Evolutionary conservation across 2,888 invertebrate species (phyloP).

Genomic region (Zygogramma bicolorata): DNA sequence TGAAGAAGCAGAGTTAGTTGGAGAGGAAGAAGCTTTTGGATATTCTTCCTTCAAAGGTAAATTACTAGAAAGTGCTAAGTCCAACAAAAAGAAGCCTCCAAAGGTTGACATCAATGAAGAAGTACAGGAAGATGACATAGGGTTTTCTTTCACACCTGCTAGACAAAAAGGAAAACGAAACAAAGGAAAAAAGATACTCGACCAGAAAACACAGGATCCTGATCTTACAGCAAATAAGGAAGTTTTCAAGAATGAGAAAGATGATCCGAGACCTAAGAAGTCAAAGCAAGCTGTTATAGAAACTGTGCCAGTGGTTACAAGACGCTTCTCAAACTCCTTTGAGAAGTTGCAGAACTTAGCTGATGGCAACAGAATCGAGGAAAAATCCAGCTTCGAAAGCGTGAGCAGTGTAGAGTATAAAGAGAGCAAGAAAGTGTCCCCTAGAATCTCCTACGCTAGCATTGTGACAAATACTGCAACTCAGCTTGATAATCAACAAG

Average conservation of each 20-base stretch:
- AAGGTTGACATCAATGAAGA: slow-evolving; percentile 28
- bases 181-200: slow-evolving; percentile 34
- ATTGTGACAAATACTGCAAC: slow-evolving; percentile 45
- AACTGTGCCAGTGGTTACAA: slow-evolving; percentile 6
- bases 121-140: slow-evolving; percentile 31
- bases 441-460: slow-evolving; percentile 53
- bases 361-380: slow-evolving; percentile 3
- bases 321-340: neutral
- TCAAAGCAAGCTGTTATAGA: slow-evolving; percentile 14
- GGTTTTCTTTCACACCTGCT: slow-evolving; percentile 51
- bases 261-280: slow-evolving; percentile 39
- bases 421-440: slow-evolving; percentile 54
- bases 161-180: slow-evolving; percentile 48
- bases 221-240: neutral
- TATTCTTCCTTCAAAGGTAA: slow-evolving; percentile 42
- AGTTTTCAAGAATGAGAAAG: slow-evolving; percentile 33
- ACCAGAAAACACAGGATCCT: slow-evolving; percentile 21
- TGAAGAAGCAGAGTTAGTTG: slow-evolving; percentile 13
- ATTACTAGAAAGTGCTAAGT: slow-evolving; percentile 10
- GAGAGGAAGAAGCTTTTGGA: slow-evolving; percentile 37
- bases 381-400: slow-evolving; percentile 22
- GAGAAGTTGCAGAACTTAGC: slow-evolving; percentile 12
- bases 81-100: slow-evolving; percentile 12
- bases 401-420: slow-evolving; percentile 40
- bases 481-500: neutral